Evolutionary conservation across 2,888 invertebrate species (phyloP), one percentile per base, ranked within the genome.

Genomic region (Spilarctia lutea): DNA sequence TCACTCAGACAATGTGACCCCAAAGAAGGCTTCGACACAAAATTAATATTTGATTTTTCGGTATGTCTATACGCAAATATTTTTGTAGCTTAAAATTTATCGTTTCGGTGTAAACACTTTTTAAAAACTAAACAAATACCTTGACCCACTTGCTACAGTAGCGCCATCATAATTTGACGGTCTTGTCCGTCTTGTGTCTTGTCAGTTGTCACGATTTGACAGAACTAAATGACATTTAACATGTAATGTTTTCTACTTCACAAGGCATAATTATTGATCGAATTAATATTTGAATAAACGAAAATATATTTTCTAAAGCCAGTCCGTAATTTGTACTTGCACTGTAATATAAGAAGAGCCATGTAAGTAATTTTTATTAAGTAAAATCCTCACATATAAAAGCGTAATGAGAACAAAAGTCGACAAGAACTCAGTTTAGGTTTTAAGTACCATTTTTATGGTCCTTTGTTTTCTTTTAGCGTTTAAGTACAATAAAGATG

Each of bases 401-500:
- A 60, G 0, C 60, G 13, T n/a, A 27, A 27, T 60, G 18, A 18
- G 7, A 18, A 30, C 18, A 13, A 60, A 30, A 63, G 6, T 27
- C 4, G 2, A 16, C 18, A 8, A 30, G 18, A 30, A 63, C 2
- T 7, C 18, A 30, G 18, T 63, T 8, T 18, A 63, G 7, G 63
- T 16, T 60, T 60, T 16, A 27, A 30, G 7, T 63, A 30, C 11
- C 18, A 56, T 20, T 68, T 52, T 35, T 11, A 35, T 20, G 52
- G n/a, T 35, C 8, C 7, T 52, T n/a, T 48, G 60, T 72, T 33
- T 66, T 35, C 35, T 11, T 75, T 71, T 70, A 85, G 82, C 35
- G 16, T 73, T 13, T 16, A 18, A 30, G 20, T 39, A 39, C 52
- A n/a, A 27, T 67, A 42, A 86, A 71, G 68, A 97, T 97, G 97